Evolutionary conservation across 2,888 invertebrate species (phyloP).

Genomic region (Tridacna crocea): DNA sequence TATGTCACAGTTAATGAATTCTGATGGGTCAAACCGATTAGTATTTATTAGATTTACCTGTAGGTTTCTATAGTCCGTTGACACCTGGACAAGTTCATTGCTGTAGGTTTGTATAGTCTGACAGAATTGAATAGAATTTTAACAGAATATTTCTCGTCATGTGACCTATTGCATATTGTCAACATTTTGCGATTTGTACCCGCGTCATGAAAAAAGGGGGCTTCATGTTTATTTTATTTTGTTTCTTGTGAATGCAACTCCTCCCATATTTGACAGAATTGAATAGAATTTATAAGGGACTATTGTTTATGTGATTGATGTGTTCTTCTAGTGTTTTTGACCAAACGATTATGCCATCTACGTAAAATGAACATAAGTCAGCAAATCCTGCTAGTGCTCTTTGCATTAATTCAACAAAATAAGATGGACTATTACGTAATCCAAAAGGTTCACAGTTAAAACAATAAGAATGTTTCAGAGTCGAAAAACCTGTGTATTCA

Average conservation of each 20-base stretch:
- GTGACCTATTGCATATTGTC: too few relatives aligned
- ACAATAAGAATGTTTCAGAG: background rate
- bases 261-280: too few relatives aligned
- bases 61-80: background rate
- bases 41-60: constrained; percentile 16
- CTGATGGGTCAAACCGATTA: constrained; percentile 8
- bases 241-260: too few relatives aligned
- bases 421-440: background rate
- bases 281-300: too few relatives aligned
- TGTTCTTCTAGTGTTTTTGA: constrained; percentile 13
- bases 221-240: too few relatives aligned
- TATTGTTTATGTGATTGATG: constrained; percentile 7
- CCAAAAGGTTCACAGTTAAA: constrained; percentile 1
- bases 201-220: too few relatives aligned
- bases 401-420: constrained; percentile 20
- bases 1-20: background rate
- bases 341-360: constrained; percentile 19
- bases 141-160: too few relatives aligned
- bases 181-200: too few relatives aligned
- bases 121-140: too few relatives aligned
- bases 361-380: constrained; percentile 1
- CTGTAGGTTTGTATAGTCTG: too few relatives aligned
- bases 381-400: constrained; percentile 5
- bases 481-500: constrained; percentile 4
- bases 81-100: background rate